Conservation (phyloP, 2,888 invertebrate species). For the Pachymerium ferrugineum region DNA sequence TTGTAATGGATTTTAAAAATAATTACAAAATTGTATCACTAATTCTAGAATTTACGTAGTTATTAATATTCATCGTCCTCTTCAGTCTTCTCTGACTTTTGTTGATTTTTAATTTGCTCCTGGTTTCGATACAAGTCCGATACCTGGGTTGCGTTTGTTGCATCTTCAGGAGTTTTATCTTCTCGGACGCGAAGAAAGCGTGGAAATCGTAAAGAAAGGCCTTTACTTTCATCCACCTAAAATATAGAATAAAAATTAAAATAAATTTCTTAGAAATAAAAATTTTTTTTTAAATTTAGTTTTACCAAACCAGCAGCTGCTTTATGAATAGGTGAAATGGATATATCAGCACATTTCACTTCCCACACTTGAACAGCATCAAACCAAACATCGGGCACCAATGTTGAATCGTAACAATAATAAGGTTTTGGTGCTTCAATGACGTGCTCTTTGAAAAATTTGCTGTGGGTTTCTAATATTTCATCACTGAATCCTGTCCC, state of each 20-base stretch:
- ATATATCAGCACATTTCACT: slow-evolving; percentile 94
- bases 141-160: slow-evolving; percentile 65
- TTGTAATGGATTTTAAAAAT: too few relatives aligned
- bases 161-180: slow-evolving; percentile 88
- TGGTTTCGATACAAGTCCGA: slow-evolving; percentile 52
- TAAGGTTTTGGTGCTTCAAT: slow-evolving; percentile 70
- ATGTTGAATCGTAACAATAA: slow-evolving; percentile 67
- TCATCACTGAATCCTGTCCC: slow-evolving; percentile 95
- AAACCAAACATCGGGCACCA: slow-evolving; percentile 83
- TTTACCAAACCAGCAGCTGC: slow-evolving; percentile 73
- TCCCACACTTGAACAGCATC: slow-evolving; percentile 86
- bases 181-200: slow-evolving; percentile 82
- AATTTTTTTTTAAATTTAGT: too few relatives aligned
- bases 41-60: not conserved
- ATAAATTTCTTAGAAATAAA: too few relatives aligned
- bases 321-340: slow-evolving; percentile 86
- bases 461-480: slow-evolving; percentile 68
- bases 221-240: slow-evolving; percentile 77
- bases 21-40: too few relatives aligned
- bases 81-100: slow-evolving; percentile 37
- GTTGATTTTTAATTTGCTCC: slow-evolving; percentile 49
- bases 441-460: slow-evolving; percentile 67
- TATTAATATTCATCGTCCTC: not conserved
- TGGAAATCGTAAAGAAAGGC: slow-evolving; percentile 92
- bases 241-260: slow-evolving; percentile 36